Conservation (phyloP, 1,140 invertebrate genomes). For the Zophobas morio region DNA sequence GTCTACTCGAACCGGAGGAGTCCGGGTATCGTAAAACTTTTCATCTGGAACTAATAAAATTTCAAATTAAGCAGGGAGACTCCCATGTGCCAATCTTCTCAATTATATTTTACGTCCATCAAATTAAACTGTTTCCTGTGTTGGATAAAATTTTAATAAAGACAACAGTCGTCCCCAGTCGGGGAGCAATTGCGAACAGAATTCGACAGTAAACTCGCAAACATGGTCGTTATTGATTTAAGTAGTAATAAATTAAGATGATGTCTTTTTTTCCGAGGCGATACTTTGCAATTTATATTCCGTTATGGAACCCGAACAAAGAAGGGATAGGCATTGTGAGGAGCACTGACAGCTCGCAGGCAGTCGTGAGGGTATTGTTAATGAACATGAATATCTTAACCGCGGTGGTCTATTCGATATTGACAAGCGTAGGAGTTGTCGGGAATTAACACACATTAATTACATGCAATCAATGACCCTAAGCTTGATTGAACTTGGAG, state of each 20-base stretch:
- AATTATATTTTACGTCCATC: slow-evolving; percentile 52
- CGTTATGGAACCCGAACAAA: slow-evolving; percentile 39
- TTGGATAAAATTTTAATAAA: slow-evolving; percentile 41
- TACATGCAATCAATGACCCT: slow-evolving; percentile 48
- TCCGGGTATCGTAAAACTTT: slow-evolving; percentile 40
- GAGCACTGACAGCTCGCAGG: slow-evolving; percentile 49
- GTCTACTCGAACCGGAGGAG: slow-evolving; percentile 36
- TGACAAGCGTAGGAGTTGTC: slow-evolving; percentile 49
- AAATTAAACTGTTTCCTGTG: slow-evolving; percentile 49
- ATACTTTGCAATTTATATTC: slow-evolving; percentile 43
- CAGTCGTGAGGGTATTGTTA: slow-evolving; percentile 56
- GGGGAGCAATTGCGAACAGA: not conserved
- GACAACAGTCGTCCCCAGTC: slow-evolving; percentile 30
- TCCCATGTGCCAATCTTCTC: slow-evolving; percentile 48
- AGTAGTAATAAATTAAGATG: slow-evolving; percentile 37
- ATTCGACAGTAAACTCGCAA: slow-evolving; percentile 25
- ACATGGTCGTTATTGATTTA: slow-evolving; percentile 38
- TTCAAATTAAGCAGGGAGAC: slow-evolving; percentile 42
- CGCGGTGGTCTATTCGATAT: slow-evolving; percentile 52
- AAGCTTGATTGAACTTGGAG: slow-evolving; percentile 7
- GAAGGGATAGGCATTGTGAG: slow-evolving; percentile 41
- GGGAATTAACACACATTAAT: slow-evolving; percentile 43
- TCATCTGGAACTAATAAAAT: slow-evolving; percentile 47
- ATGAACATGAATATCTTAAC: slow-evolving; percentile 57
- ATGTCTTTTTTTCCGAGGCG: slow-evolving; percentile 33